Evolutionary conservation across 2,113 vertebrate genomes (phyloP), one percentile per base, ranked within the genome.

Genomic region (Donacobius atricapilla): DNA sequence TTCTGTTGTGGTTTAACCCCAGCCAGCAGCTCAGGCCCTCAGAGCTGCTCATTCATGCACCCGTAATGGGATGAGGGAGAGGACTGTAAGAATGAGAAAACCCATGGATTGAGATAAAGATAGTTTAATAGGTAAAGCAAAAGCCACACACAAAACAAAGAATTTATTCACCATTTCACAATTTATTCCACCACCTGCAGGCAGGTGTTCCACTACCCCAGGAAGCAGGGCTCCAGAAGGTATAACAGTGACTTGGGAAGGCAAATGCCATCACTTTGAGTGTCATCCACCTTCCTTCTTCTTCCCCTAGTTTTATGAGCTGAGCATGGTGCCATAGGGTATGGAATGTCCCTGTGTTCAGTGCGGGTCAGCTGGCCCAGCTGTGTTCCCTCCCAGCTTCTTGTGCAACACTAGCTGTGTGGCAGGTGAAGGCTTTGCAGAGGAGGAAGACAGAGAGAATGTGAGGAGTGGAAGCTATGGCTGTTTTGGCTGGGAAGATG

Each of bases 281-380:
- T 42, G 17, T 11, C 0, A 0, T 39, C 8, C 13, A n/a, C n/a
- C n/a, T n/a, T 20, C 61, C 22, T n/a, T 28, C 42, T 47, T 72
- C 51, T 66, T 33, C 13, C 22, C 45, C 21, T 23, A 10, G 16
- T 10, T 51, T 45, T 45, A 45, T 19, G 31, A 47, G 25, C 47
- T 47, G 35, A 54, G 31, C 45, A 47, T 10, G 27, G 28, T 37
- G 60, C 54, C 53, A 45, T 8, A 60, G 6, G 31, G 47, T 47
- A 42, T 33, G 61, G 35, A 54, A 75, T 42, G 42, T 54, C 35
- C 35, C 27, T 68, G 35, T 37, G 31, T 8, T 48, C 60, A 42
- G 13, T 24, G 47, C 13, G 17, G 7, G 5, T 37, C 68, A 73
- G n/a, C 60, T 80, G n/a, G 50, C 39, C 45, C 45, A 54, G 47